Percentiles rank a stretch among this genome's conserved stretches.
These are phyloP conservation scores for Pseudeuparius sepicola DNA, from an alignment of 2,888 invertebrate species.

Conservation along the genomic window DNA sequence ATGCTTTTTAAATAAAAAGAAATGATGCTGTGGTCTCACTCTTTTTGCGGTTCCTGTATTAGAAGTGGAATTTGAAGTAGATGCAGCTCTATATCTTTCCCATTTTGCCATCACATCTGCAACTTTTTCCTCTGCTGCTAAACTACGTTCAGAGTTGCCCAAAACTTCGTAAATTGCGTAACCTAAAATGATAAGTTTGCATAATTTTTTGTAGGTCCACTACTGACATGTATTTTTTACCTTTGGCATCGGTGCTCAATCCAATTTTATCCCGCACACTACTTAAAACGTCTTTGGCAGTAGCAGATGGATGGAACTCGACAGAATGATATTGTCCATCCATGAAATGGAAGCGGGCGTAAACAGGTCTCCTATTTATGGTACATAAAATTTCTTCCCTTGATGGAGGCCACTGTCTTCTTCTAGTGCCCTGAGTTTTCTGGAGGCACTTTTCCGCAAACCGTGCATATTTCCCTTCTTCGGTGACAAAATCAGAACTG, in stretches of 20 bases:
- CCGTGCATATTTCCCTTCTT: constrained; percentile 89
- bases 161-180: constrained; percentile 90
- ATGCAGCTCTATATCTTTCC: constrained; percentile 72
- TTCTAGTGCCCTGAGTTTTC: constrained; percentile 61
- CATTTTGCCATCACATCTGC: constrained; percentile 93
- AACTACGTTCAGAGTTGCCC: constrained; percentile 75
- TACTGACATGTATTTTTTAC: too few species aligned
- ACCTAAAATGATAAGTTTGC: constrained; percentile 41
- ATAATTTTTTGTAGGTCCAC: too few species aligned
- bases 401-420: constrained; percentile 84
- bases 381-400: constrained; percentile 88
- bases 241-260: constrained; percentile 59
- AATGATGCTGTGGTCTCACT: constrained; percentile 47
- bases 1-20: constrained; percentile 73
- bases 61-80: constrained; percentile 43
- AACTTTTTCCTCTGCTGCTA: constrained; percentile 77
- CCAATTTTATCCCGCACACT: constrained; percentile 86
- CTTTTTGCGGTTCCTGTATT: constrained; percentile 34
- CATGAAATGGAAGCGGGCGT: constrained; percentile 84
- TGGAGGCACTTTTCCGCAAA: constrained; percentile 81
- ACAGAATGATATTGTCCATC: constrained; percentile 92
- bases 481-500: constrained; percentile 77
- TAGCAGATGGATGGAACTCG: constrained; percentile 90
- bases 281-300: constrained; percentile 79
- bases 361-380: constrained; percentile 80